Evolutionary conservation across 2,888 invertebrate species (phyloP), one percentile per base, ranked within the genome.

Genomic region (Pimpla rufipes): DNA sequence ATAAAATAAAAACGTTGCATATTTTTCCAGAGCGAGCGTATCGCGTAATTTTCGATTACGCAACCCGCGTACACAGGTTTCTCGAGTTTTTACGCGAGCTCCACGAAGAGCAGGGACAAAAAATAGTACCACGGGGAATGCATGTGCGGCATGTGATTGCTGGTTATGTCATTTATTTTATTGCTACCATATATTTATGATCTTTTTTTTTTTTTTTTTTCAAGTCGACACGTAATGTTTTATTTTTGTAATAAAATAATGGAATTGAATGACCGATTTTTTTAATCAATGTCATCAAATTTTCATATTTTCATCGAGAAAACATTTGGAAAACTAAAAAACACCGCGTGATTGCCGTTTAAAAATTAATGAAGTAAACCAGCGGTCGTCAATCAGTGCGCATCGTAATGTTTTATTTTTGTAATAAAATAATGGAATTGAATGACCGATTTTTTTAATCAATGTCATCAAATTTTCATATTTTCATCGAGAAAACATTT

Each of bases 31-130:
- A 50, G 55, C 13, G 75, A 73, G 76, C 79, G 75, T 79, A 81
- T 81, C 79, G 52, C 73, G 79, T 81, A 84, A 84, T 85, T 84
- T 79, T 47, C 57, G 10, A 68, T 85, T 85, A 62, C 83, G 79
- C 62, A 84, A 85, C 68, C n/a, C 5, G 16, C 13, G 16, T 50
- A 52, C 66, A 79, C 40, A 55, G 79, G 66, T 84, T 71, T 68
- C 62, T 79, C 67, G 45, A 77, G 52, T 79, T 64, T 64, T 74
- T 47, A 74, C 59, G 52, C 57, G 37, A 71, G 10, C 23, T 37
- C 37, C 16, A 18, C 18, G 62, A 8, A 37, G 16, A 37, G 29
- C 35, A 59, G 35, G 37, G 10, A 37, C 16, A 37, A 40, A 62
- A 40, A 62, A 7, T 55, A 11, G 23, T 21, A 3, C 0, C 4